Evolutionary conservation across 2,888 invertebrate species (phyloP).

Genomic region (Horisme vitalbata): DNA sequence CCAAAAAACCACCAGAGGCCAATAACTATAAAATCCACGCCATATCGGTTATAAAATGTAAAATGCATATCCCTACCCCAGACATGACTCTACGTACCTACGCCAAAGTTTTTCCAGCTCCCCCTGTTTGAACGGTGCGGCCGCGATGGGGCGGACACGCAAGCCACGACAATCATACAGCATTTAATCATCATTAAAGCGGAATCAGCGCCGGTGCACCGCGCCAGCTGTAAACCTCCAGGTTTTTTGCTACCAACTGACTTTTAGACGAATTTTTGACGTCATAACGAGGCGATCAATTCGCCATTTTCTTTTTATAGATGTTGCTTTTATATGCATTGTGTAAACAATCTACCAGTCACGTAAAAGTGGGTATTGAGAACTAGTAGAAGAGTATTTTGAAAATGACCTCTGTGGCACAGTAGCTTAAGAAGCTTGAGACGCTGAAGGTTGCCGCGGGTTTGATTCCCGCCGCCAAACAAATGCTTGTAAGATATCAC

Average conservation of each 20-base stretch:
- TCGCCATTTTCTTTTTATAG: conserved; percentile 13
- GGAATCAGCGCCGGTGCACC: conserved; percentile 61
- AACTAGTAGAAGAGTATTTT: too few species aligned
- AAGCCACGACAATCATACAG: conserved; percentile 72
- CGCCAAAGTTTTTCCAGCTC: conserved; percentile 29
- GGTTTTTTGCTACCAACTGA: conserved; percentile 43
- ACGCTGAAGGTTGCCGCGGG: too few species aligned
- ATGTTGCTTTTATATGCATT: conserved; percentile 11
- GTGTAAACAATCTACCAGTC: background rate
- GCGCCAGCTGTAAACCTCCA: conserved; percentile 58
- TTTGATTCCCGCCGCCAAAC: too few species aligned
- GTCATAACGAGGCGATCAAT: conserved; percentile 32
- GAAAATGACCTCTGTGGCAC: too few species aligned
- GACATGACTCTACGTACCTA: conserved; percentile 22
- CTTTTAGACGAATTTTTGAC: conserved; percentile 54
- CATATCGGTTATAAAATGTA: conserved; percentile 19
- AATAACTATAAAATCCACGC: too few species aligned
- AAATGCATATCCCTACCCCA: conserved; percentile 25
- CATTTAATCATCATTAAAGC: conserved; percentile 81
- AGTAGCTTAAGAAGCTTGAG: background rate
- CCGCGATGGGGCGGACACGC: conserved; percentile 44
- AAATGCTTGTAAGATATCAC: too few species aligned
- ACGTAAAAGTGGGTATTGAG: too few species aligned
- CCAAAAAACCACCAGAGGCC: too few species aligned
- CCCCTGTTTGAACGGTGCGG: conserved; percentile 30